Conservation (phyloP, 1,140 invertebrate genomes). For the Trichonephila clavipes region DNA sequence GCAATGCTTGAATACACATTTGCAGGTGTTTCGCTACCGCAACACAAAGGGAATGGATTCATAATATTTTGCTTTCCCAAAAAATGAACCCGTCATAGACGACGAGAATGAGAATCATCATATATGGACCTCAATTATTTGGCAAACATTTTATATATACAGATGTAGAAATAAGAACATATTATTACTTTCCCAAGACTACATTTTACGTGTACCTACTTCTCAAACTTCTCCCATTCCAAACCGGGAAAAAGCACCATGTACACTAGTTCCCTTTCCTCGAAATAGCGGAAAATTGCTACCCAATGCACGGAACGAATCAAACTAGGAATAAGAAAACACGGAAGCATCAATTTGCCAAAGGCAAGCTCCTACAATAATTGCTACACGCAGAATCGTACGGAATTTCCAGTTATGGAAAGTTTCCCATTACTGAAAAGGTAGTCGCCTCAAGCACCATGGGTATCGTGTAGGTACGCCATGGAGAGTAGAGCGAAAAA, state of each 20-base stretch:
- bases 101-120: not conserved
- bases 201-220: constrained; percentile 60
- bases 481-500: not conserved
- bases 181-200: constrained; percentile 44
- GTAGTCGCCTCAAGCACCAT: constrained; percentile 44
- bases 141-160: constrained; percentile 45
- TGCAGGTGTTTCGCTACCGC: not conserved
- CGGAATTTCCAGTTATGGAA: constrained; percentile 72
- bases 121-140: constrained; percentile 45
- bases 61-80: not conserved
- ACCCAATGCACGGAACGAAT: constrained; percentile 66
- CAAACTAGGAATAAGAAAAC: constrained; percentile 64
- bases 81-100: not conserved
- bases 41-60: not conserved
- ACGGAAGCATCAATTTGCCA: constrained; percentile 68
- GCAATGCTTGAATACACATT: no score
- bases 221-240: constrained; percentile 35
- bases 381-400: constrained; percentile 67
- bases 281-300: constrained; percentile 70
- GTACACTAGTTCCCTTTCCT: constrained; percentile 24
- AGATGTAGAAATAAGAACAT: constrained; percentile 35
- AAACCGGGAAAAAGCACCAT: not conserved
- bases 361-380: constrained; percentile 69
- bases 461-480: constrained; percentile 15
- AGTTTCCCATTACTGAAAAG: constrained; percentile 72